Percentiles rank a stretch among this genome's conserved stretches.
phyloP scores from a whole-genome alignment of 2,888 invertebrate species.

The Epinotia bilunana region DNA sequence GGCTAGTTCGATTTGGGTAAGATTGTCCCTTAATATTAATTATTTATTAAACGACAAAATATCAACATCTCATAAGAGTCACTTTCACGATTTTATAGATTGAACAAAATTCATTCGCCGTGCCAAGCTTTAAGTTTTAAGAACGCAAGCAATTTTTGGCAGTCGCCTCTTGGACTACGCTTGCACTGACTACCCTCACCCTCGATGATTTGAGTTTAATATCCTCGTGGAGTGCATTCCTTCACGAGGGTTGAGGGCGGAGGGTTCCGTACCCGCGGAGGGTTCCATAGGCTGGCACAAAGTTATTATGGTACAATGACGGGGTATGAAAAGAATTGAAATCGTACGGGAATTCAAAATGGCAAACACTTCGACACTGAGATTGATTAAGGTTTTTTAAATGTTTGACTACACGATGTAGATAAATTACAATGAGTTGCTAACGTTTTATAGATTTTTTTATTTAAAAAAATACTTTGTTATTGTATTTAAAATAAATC shows the following conservation, averaged over 20 bases:
- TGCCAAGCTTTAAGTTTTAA: background rate
- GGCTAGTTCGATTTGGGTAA: too few species aligned
- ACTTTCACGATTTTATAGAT: background rate
- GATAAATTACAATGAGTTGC: too few species aligned
- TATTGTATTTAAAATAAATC: too few species aligned
- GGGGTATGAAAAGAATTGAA: constrained; percentile 44
- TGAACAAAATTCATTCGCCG: background rate
- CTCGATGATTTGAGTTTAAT: constrained; percentile 81
- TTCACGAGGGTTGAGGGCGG: constrained; percentile 67
- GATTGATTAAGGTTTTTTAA: constrained; percentile 37
- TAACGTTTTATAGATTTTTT: too few species aligned
- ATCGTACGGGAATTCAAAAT: constrained; percentile 43
- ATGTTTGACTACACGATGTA: too few species aligned
- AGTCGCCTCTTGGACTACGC: constrained; percentile 51
- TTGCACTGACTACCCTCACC: constrained; percentile 54
- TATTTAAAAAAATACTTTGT: too few species aligned
- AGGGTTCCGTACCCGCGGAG: constrained; percentile 46
- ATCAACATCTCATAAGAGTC: background rate
- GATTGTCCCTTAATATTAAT: too few species aligned
- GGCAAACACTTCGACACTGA: constrained; percentile 37
- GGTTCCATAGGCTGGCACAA: constrained; percentile 37
- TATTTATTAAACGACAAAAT: too few species aligned
- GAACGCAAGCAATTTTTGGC: background rate
- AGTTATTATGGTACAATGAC: constrained; percentile 43
- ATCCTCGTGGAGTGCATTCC: constrained; percentile 79